phyloP scores from a whole-genome alignment of 2,888 invertebrate genomes.

The Lithophane semibrunnea region DNA sequence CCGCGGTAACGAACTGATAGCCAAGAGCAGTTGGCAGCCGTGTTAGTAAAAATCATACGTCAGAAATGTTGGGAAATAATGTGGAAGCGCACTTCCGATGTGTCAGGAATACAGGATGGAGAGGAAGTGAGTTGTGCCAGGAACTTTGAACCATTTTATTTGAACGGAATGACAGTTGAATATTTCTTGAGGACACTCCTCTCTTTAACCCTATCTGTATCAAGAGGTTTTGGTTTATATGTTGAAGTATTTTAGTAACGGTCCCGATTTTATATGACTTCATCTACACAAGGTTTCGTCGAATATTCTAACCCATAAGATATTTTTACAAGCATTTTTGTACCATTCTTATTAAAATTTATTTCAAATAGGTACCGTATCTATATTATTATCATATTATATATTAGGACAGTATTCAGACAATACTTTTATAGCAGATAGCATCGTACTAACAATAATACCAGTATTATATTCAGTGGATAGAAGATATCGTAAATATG shows the following conservation, averaged over 20 bases:
- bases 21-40: conserved; percentile 76
- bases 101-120: conserved; percentile 47
- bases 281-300: not conserved
- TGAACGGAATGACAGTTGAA: conserved; percentile 22
- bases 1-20: conserved; percentile 71
- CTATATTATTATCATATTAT: conserved; percentile 7
- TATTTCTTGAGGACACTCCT: conserved; percentile 13
- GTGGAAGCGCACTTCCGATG: conserved; percentile 54
- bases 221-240: not conserved
- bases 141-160: conserved; percentile 34
- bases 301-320: not conserved
- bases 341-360: not conserved
- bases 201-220: not conserved
- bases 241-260: not conserved
- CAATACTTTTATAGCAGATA: conserved; percentile 8
- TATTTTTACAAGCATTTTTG: not conserved
- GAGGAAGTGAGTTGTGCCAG: conserved; percentile 53
- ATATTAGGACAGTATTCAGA: conserved; percentile 4
- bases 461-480: conserved; percentile 33
- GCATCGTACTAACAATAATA: conserved; percentile 31
- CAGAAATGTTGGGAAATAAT: conserved; percentile 63
- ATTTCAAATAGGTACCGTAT: conserved; percentile 13
- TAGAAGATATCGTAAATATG: conserved; percentile 51
- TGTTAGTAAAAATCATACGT: conserved; percentile 65
- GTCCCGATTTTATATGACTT: not conserved